Conservation (phyloP, 1,140 invertebrate genomes). For the Anoplophora glabripennis region DNA sequence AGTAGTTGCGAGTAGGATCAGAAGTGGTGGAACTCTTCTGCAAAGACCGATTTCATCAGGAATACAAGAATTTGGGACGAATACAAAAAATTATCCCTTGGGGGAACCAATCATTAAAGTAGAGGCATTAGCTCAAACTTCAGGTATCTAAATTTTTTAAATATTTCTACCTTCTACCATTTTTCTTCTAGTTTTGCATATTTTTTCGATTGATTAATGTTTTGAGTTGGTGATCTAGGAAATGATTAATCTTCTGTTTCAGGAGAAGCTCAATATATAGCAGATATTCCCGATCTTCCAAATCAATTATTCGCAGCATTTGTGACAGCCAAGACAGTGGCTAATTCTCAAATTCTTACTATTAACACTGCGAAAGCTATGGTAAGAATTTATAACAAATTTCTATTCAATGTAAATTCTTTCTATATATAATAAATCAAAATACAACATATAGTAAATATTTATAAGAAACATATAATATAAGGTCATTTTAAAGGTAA, state of each 20-base stretch:
- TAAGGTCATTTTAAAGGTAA: background rate
- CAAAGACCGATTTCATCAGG: slow-evolving; percentile 66
- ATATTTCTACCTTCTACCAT: too few species aligned
- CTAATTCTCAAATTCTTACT: slow-evolving; percentile 52
- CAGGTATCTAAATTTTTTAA: too few species aligned
- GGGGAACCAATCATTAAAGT: slow-evolving; percentile 75
- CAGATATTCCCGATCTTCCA: slow-evolving; percentile 56
- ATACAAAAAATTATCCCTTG: slow-evolving; percentile 73
- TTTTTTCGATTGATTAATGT: too few species aligned
- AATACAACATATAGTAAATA: background rate
- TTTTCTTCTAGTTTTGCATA: too few species aligned
- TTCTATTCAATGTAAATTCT: background rate
- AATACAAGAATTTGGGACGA: slow-evolving; percentile 68
- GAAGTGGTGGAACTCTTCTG: slow-evolving; percentile 55
- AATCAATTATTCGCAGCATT: slow-evolving; percentile 63
- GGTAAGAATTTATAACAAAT: slow-evolving; percentile 49
- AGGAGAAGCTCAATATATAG: slow-evolving; percentile 66
- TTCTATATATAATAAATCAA: background rate
- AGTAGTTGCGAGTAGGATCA: slow-evolving; percentile 48
- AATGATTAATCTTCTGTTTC: background rate
- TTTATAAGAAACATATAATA: background rate
- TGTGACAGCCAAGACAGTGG: slow-evolving; percentile 55
- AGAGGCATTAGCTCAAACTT: slow-evolving; percentile 69
- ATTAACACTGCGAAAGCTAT: slow-evolving; percentile 61
- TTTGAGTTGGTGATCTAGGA: too few species aligned